Evolutionary conservation across 2,888 invertebrate genomes (phyloP), one percentile per base, ranked within the genome.

Genomic region (Drosophila atripex): DNA sequence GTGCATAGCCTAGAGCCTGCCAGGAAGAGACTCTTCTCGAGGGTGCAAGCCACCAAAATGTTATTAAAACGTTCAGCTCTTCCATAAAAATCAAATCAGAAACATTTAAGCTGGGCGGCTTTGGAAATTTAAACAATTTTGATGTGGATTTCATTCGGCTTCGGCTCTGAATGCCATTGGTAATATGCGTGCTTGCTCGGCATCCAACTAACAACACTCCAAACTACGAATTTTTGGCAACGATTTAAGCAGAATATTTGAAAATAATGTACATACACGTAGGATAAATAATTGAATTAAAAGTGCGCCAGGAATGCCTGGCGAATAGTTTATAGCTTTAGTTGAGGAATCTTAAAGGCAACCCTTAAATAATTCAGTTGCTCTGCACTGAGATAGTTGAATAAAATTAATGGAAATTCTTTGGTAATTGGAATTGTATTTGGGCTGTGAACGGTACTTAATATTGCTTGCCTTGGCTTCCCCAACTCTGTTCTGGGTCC

Each of bases 211-310:
- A 41, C 16, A 41, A 41, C 41, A 41, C 35, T 18, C 45, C 38
- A 28, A 70, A 68, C 68, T 68, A 68, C 68, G 69, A 71, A 70
- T 70, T 70, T 70, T 71, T 54, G 60, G 50, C 50, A 60, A 50
- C 71, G 54, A 70, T 46, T 71, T 71, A 45, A n/a, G 21, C 18
- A 30, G 28, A 25, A 69, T 56, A 56, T 25, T 58, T 45, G 57
- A 35, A 23, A 12, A 41, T 28, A 38, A 23, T 65, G 66, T 65
- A 63, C 28, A 52, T 21, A 50, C 25, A 21, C 16, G 35, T 55
- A 43, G 39, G 18, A 16, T 41, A 18, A 30, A 46, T 35, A 50
- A 28, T 69, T 68, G 49, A 25, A 47, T 53, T 12, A 12, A 64
- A 65, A 38, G 47, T 23, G 21, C 12, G 35, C 50, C 39, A 35